phyloP scores from a whole-genome alignment of 2,113 vertebrate species.

The Tenrec ecaudatus region DNA sequence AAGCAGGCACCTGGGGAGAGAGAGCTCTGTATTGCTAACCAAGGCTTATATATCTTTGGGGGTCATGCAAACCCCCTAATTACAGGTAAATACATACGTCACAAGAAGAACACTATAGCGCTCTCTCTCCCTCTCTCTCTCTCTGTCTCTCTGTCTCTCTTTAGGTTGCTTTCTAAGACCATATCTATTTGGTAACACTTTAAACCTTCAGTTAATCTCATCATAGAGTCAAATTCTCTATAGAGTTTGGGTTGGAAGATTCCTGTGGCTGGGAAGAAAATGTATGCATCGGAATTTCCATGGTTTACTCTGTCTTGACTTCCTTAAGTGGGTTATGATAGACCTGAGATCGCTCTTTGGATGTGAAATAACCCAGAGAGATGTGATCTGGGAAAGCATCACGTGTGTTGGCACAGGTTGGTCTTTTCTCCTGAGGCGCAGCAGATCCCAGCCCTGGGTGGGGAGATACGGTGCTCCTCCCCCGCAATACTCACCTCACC shows the following conservation, averaged over 20 bases:
- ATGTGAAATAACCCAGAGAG: neutral
- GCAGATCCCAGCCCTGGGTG: accelerated
- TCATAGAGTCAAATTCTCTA: neutral
- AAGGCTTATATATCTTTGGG: too few relatives aligned
- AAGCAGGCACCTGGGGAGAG: too few relatives aligned
- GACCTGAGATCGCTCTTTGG: neutral
- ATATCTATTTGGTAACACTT: neutral
- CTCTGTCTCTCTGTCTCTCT: too few relatives aligned
- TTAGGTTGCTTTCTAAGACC: neutral
- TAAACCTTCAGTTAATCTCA: neutral
- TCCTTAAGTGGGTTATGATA: neutral
- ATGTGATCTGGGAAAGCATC: neutral
- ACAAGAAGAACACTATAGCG: too few relatives aligned
- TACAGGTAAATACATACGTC: too few relatives aligned
- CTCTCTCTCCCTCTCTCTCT: too few relatives aligned
- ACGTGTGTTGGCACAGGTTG: neutral
- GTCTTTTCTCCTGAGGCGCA: neutral
- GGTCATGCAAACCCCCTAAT: too few relatives aligned
- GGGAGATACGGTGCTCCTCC: neutral
- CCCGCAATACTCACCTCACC: too few relatives aligned
- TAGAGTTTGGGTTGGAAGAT: neutral
- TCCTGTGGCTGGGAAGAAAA: neutral
- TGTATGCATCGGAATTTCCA: neutral
- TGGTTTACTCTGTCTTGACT: neutral
- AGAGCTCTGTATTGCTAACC: too few relatives aligned